Conservation (phyloP, 2,797 vertebrate species). For the Ceryle rudis region DNA sequence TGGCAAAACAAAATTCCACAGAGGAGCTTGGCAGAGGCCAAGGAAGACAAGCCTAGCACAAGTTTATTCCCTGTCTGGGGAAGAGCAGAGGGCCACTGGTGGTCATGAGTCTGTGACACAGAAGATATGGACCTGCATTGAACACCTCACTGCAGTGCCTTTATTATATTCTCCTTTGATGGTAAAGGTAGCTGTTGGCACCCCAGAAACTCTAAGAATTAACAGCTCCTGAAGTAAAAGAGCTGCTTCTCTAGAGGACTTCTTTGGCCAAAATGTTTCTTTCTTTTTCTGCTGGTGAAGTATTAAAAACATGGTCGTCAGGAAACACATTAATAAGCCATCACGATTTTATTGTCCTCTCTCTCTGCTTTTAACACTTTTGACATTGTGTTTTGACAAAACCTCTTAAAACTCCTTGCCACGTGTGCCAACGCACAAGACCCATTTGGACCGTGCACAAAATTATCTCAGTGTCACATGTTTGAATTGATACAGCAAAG, state of each 20-base stretch:
- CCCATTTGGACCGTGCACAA: not conserved
- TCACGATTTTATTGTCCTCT: not conserved
- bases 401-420: not conserved
- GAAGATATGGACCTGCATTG: not conserved
- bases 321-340: not conserved
- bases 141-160: not conserved
- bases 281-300: not conserved
- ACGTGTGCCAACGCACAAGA: not conserved
- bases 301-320: rapidly evolving
- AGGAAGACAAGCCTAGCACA: not conserved
- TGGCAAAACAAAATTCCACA: not conserved
- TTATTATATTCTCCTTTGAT: not conserved
- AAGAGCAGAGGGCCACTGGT: not conserved
- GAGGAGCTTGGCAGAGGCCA: not conserved
- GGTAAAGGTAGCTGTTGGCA: not conserved
- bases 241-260: not conserved
- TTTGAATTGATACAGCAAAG: not conserved
- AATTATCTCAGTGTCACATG: rapidly evolving
- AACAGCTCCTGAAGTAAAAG: rapidly evolving
- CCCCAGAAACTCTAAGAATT: not conserved
- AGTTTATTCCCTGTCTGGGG: not conserved
- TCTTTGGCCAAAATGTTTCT: not conserved
- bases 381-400: not conserved
- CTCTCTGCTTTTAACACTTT: not conserved
- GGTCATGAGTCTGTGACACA: not conserved